Evolutionary conservation across 2,888 invertebrate species (phyloP).

Genomic region (Bursaphelenchus okinawaensis): DNA sequence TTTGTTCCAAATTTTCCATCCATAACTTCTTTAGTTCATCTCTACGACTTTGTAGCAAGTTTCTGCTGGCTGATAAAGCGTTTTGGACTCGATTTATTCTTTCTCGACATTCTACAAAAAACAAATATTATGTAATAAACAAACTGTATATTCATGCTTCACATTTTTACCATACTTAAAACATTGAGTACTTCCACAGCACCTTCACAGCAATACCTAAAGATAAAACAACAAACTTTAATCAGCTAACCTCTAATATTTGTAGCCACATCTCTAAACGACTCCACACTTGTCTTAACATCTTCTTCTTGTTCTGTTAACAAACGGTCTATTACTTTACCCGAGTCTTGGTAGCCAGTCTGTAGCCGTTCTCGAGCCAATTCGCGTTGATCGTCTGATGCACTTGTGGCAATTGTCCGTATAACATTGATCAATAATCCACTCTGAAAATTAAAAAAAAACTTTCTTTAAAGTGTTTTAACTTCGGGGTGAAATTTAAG

Average conservation of each 20-base stretch:
- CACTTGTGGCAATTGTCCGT: slow-evolving; percentile 78
- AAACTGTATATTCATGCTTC: too few relatives aligned
- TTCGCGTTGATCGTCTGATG: slow-evolving; percentile 79
- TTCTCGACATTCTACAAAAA: slow-evolving; percentile 67
- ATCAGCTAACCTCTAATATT: slow-evolving; percentile 65
- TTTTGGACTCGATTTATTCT: slow-evolving; percentile 74
- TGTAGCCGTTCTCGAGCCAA: slow-evolving; percentile 65
- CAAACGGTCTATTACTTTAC: slow-evolving; percentile 58
- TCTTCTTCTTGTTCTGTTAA: slow-evolving; percentile 73
- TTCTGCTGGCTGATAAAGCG: slow-evolving; percentile 76
- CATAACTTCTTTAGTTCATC: slow-evolving; percentile 88
- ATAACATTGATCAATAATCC: slow-evolving; percentile 80
- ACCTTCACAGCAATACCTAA: too few relatives aligned
- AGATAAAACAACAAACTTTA: not conserved
- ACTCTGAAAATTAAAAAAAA: slow-evolving; percentile 1
- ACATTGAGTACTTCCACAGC: too few relatives aligned
- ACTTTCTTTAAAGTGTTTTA: too few relatives aligned
- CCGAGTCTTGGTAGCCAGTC: slow-evolving; percentile 71
- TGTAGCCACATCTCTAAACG: slow-evolving; percentile 73
- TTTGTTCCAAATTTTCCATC: slow-evolving; percentile 88
- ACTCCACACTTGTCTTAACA: slow-evolving; percentile 74
- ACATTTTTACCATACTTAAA: too few relatives aligned
- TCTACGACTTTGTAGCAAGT: slow-evolving; percentile 77
- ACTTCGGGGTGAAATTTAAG: not conserved
- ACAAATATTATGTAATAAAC: too few relatives aligned